Evolutionary conservation across 2,113 vertebrate genomes (phyloP).

Genomic region (Pogonocichla stellata): DNA sequence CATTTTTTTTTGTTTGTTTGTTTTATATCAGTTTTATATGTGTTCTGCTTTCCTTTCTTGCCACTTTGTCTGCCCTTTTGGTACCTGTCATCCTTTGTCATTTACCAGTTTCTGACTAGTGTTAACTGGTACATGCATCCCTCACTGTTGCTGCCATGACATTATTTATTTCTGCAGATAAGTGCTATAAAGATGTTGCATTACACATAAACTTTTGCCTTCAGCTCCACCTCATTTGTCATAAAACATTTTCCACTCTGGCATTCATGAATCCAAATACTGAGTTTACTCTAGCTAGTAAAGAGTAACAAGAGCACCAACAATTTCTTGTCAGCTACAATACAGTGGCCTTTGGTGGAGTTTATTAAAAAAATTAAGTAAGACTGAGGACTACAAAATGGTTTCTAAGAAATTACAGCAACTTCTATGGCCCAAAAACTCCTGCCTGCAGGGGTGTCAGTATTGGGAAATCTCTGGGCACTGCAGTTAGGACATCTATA

Average conservation of each 20-base stretch:
- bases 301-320: not conserved
- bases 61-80: not conserved
- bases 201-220: not conserved
- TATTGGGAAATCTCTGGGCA: not conserved
- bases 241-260: not conserved
- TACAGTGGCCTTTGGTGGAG: not conserved
- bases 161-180: not conserved
- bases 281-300: not conserved
- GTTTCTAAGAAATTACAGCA: not conserved
- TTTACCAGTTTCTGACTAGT: not conserved
- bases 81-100: not conserved
- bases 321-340: not conserved
- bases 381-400: not conserved
- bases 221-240: not conserved
- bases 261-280: not conserved
- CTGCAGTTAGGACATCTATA: not conserved
- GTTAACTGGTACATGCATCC: not conserved
- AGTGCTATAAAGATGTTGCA: not conserved
- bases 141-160: not conserved
- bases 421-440: not conserved
- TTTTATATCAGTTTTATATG: not conserved
- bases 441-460: not conserved
- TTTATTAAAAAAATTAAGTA: not conserved
- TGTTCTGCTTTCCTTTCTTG: not conserved
- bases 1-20: not conserved